A percentile compares a stretch with the other conserved stretches of the same genome.
phyloP scores from a whole-genome alignment of 2,888 invertebrate species.

The Mimachlamys varia region DNA sequence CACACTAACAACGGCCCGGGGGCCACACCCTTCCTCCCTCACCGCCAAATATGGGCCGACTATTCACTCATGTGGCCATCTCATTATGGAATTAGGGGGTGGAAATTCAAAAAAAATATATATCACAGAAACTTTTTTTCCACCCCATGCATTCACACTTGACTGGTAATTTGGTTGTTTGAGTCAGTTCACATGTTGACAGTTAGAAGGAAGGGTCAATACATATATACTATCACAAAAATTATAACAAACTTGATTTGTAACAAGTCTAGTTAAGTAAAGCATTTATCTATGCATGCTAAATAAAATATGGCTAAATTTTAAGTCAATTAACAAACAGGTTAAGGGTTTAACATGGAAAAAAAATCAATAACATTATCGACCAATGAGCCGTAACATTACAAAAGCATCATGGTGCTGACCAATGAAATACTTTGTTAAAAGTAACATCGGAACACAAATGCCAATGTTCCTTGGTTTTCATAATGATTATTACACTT shows the following conservation, averaged over 20 bases:
- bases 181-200: neutral
- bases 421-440: neutral
- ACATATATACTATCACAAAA: neutral
- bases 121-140: neutral
- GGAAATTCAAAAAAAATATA: neutral
- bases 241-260: neutral
- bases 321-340: constrained; percentile 8
- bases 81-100: neutral
- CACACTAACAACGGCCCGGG: constrained; percentile 1
- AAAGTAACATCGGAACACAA: neutral
- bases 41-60: neutral
- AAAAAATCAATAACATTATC: constrained; percentile 14
- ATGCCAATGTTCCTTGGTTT: constrained; percentile 19
- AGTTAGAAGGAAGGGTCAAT: neutral
- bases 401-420: neutral
- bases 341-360: constrained; percentile 12
- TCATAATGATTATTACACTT: neutral
- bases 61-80: neutral
- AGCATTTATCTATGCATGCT: constrained; percentile 20
- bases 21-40: neutral
- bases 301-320: constrained; percentile 29
- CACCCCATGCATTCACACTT: neutral
- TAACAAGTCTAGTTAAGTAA: constrained; percentile 10
- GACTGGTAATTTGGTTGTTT: neutral
- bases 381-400: neutral